A percentile compares a stretch with the other conserved stretches of the same genome.
Conservation (phyloP, 1,140 invertebrate species). For the Ephestia elutella region DNA sequence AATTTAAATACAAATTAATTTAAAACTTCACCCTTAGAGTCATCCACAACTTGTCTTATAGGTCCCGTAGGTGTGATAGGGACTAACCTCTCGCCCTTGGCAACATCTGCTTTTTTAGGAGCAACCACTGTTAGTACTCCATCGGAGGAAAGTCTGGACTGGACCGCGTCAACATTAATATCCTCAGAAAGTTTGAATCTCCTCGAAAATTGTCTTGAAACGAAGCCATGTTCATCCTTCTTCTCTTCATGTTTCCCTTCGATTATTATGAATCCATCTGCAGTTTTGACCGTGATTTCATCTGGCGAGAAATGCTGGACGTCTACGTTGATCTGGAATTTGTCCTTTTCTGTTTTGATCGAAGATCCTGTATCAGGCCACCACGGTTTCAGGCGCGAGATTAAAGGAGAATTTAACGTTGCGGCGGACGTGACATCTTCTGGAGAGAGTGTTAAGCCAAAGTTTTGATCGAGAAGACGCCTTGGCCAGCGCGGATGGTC, state of each 20-base stretch:
- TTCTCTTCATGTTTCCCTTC: conserved; percentile 87
- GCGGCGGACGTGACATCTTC: conserved; percentile 46
- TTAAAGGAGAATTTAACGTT: conserved; percentile 37
- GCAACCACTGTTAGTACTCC: conserved; percentile 82
- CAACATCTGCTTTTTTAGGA: conserved; percentile 61
- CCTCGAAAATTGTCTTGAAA: conserved; percentile 83
- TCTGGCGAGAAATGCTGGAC: conserved; percentile 90
- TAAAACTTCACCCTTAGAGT: neutral
- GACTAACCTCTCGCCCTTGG: conserved; percentile 53
- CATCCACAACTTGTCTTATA: conserved; percentile 33
- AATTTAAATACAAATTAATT: neutral
- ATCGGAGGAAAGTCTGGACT: conserved; percentile 83
- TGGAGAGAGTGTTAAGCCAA: conserved; percentile 50
- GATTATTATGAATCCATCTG: conserved; percentile 80
- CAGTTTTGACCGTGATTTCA: conserved; percentile 88
- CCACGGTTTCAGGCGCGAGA: conserved; percentile 39
- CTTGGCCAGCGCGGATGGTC: conserved; percentile 44
- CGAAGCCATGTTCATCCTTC: conserved; percentile 82
- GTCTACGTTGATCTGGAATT: conserved; percentile 83
- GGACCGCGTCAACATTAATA: conserved; percentile 79
- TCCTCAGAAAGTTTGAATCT: conserved; percentile 82
- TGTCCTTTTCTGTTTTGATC: conserved; percentile 58
- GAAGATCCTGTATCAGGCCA: conserved; percentile 46
- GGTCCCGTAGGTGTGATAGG: conserved; percentile 58
- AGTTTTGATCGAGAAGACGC: conserved; percentile 53